These are phyloP conservation scores for Cacoxenus indagator DNA, from an alignment of 2,888 invertebrate species.

Conservation along the genomic window DNA sequence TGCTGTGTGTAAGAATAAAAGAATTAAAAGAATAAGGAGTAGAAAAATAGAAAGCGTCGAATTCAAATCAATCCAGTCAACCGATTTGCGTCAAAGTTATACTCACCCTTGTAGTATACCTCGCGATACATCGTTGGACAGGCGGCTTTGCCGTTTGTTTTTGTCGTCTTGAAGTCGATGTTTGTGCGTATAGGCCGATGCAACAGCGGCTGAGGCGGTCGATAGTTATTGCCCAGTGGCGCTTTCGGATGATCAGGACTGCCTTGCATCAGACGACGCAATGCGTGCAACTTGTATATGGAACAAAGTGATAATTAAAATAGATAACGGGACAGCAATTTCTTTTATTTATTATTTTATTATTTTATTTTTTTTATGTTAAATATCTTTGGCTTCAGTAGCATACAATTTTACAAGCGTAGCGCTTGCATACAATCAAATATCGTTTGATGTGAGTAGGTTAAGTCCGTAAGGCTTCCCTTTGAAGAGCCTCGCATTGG, in stretches of 20 bases:
- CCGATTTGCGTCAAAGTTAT: neutral
- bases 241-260: conserved; percentile 89
- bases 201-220: conserved; percentile 93
- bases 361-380: too few species aligned
- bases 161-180: conserved; percentile 89
- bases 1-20: conserved; percentile 73
- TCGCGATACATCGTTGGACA: conserved; percentile 94
- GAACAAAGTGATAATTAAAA: neutral
- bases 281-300: conserved; percentile 78
- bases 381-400: too few species aligned
- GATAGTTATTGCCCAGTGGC: conserved; percentile 93
- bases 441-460: too few species aligned
- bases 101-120: conserved; percentile 89
- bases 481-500: too few species aligned
- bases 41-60: too few species aligned
- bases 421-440: too few species aligned
- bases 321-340: too few species aligned
- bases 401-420: too few species aligned
- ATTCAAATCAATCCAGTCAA: neutral
- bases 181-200: conserved; percentile 96
- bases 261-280: conserved; percentile 90
- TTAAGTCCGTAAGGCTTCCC: too few species aligned
- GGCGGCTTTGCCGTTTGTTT: conserved; percentile 85
- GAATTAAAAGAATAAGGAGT: neutral
- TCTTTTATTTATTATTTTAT: too few species aligned